phyloP scores from a whole-genome alignment of 2,113 vertebrate species.

The Peromyscus maniculatus region DNA sequence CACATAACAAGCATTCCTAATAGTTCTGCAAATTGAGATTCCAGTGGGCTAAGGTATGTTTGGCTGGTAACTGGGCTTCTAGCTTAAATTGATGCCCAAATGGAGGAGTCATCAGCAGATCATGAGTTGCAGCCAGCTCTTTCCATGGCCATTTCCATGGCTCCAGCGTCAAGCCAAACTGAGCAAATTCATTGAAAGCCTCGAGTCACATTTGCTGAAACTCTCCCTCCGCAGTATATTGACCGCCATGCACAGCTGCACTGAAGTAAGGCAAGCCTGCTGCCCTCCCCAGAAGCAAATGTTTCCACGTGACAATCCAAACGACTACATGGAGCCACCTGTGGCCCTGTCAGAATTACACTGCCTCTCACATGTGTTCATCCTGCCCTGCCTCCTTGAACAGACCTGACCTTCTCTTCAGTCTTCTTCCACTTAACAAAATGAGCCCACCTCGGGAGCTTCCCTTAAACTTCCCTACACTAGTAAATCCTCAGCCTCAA shows the following conservation, averaged over 20 bases:
- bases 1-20: neutral
- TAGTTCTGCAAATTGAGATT: neutral
- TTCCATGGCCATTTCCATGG: neutral
- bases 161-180: neutral
- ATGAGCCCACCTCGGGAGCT: accelerated
- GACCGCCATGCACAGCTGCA: neutral
- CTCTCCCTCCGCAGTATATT: neutral
- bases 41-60: neutral
- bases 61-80: neutral
- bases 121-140: neutral
- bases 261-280: too few relatives aligned
- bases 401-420: accelerated
- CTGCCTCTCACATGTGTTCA: too few relatives aligned
- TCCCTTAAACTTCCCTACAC: neutral
- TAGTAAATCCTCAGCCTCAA: neutral
- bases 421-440: neutral
- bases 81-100: neutral
- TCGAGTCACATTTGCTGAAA: too few relatives aligned
- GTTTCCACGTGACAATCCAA: neutral
- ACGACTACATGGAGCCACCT: accelerated
- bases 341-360: accelerated
- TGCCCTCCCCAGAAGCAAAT: neutral
- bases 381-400: accelerated
- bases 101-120: neutral
- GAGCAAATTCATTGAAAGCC: too few relatives aligned